These are phyloP conservation scores for Gila robusta DNA, from an alignment of 2,797 vertebrate genomes.

Conservation along the genomic window DNA sequence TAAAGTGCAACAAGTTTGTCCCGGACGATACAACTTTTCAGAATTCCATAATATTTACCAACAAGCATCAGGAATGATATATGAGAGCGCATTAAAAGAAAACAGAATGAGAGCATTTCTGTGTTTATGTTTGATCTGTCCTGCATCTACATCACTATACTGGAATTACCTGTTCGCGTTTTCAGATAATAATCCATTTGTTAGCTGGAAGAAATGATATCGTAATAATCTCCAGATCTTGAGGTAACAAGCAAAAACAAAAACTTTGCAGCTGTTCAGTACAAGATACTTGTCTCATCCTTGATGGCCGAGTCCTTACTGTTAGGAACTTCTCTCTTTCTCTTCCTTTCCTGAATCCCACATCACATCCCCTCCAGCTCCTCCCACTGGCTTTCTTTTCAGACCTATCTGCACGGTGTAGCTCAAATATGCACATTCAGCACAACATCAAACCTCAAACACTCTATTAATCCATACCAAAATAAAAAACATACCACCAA, in stretches of 20 bases:
- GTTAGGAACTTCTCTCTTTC: slow-evolving; percentile 30
- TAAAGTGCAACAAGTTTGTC: background rate
- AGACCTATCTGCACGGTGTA: background rate
- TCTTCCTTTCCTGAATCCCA: background rate
- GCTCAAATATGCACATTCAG: background rate
- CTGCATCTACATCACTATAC: background rate
- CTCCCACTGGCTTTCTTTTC: background rate
- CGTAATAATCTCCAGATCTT: slow-evolving; percentile 3
- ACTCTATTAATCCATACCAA: background rate
- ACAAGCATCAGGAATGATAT: background rate
- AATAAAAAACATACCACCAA: background rate
- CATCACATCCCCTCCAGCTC: background rate
- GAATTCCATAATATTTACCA: background rate
- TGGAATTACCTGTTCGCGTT: slow-evolving; percentile 4
- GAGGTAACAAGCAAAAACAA: background rate
- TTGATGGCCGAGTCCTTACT: slow-evolving; percentile 74
- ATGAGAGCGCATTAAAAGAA: background rate
- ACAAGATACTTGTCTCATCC: slow-evolving; percentile 65
- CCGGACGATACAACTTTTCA: background rate
- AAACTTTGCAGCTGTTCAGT: background rate
- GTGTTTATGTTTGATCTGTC: background rate
- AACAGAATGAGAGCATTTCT: background rate
- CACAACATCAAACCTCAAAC: background rate
- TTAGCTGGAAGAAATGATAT: background rate
- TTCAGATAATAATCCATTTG: slow-evolving; percentile 19